Conservation (phyloP, 2,888 invertebrate genomes). For the Subacronicta megacephala region DNA sequence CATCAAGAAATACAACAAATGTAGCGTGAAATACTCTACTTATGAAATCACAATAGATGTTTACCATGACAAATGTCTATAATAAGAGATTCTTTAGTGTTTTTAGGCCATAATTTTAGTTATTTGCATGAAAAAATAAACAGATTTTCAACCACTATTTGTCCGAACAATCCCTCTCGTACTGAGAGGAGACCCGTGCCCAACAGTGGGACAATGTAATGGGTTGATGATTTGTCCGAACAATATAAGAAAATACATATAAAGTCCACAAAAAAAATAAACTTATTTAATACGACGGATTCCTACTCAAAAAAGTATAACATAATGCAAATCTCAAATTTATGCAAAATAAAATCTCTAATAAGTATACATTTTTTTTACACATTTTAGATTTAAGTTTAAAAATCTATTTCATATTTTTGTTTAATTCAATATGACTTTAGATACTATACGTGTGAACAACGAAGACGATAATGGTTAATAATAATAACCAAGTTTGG, state of each 20-base stretch:
- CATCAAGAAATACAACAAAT: constrained; percentile 15
- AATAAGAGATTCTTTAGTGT: constrained; percentile 17
- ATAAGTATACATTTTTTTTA: constrained; percentile 33
- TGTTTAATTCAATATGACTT: constrained; percentile 7
- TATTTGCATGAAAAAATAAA: background rate
- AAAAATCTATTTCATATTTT: constrained; percentile 16
- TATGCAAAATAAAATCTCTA: constrained; percentile 24
- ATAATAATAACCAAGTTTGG: background rate
- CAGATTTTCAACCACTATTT: background rate
- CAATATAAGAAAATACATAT: too few relatives aligned
- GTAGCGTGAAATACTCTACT: constrained; percentile 44
- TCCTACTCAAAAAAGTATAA: too few relatives aligned
- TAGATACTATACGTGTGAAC: constrained; percentile 18
- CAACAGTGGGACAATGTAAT: too few relatives aligned
- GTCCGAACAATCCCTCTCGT: background rate
- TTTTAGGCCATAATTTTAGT: constrained; percentile 20
- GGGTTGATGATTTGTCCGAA: background rate
- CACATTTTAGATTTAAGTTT: constrained; percentile 14
- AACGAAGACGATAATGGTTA: constrained; percentile 28
- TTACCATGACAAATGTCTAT: constrained; percentile 11
- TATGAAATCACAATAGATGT: constrained; percentile 35
- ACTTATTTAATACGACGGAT: background rate
- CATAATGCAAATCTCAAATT: background rate
- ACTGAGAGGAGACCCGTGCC: too few relatives aligned
- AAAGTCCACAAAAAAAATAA: constrained; percentile 16